phyloP scores from a whole-genome alignment of 2,797 vertebrate species.

The Amblyopsis hoosieri region DNA sequence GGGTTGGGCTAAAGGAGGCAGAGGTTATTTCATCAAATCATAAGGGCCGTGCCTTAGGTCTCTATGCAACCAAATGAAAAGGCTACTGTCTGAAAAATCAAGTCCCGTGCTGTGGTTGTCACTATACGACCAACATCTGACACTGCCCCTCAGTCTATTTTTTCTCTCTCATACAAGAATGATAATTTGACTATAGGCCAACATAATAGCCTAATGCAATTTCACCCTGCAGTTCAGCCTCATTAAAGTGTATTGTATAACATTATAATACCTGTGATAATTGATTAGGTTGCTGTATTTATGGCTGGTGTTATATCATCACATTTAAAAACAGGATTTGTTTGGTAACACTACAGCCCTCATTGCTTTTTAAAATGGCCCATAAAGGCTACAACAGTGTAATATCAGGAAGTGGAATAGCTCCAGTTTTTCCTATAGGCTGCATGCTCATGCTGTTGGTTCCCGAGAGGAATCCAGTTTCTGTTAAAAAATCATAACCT shows the following conservation, averaged over 20 bases:
- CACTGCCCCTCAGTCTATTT: conserved; percentile 30
- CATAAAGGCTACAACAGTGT: conserved; percentile 7
- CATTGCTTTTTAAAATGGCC: neutral
- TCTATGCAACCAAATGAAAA: conserved; percentile 36
- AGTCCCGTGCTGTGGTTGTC: conserved; percentile 40
- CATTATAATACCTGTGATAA: neutral
- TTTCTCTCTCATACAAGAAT: conserved; percentile 29
- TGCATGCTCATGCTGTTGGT: conserved; percentile 19
- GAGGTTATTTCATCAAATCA: conserved; percentile 68
- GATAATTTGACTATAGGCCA: conserved; percentile 28
- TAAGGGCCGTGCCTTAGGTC: conserved; percentile 55
- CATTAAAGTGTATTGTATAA: too few relatives aligned
- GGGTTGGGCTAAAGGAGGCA: conserved; percentile 67
- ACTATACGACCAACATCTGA: conserved; percentile 42
- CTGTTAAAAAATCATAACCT: neutral
- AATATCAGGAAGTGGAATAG: neutral
- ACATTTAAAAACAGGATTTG: neutral
- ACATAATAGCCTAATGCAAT: neutral
- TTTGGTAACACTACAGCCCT: conserved; percentile 6
- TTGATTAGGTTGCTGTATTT: neutral
- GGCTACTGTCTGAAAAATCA: conserved; percentile 58
- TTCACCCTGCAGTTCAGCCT: neutral
- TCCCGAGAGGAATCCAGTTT: conserved; percentile 1
- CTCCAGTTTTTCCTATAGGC: conserved; percentile 2
- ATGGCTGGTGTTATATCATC: conserved; percentile 6